These are phyloP conservation scores for Mythimna impura DNA, from an alignment of 2,888 invertebrate genomes.

Conservation along the genomic window DNA sequence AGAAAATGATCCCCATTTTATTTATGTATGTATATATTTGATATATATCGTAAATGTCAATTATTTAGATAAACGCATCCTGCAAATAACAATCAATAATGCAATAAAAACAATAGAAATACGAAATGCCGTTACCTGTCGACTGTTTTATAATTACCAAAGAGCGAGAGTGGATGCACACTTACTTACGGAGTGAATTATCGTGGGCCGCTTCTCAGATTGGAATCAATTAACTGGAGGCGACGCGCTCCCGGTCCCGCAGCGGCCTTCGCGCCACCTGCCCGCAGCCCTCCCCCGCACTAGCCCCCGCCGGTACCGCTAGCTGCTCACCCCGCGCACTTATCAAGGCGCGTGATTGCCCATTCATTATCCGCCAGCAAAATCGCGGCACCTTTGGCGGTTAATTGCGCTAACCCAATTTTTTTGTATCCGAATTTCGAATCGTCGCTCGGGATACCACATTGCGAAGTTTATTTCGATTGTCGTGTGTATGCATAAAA, in stretches of 20 bases:
- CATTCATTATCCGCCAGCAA: conserved; percentile 78
- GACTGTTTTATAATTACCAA: conserved; percentile 72
- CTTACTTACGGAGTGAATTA: conserved; percentile 81
- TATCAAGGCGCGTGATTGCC: conserved; percentile 79
- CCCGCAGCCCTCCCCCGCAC: conserved; percentile 63
- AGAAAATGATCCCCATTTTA: not conserved
- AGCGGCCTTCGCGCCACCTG: conserved; percentile 87
- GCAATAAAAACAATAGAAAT: conserved; percentile 58
- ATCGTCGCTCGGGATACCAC: conserved; percentile 56
- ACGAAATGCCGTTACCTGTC: conserved; percentile 72
- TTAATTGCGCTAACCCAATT: conserved; percentile 79
- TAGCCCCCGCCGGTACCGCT: conserved; percentile 55
- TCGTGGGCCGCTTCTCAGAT: conserved; percentile 82
- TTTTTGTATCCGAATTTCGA: conserved; percentile 65
- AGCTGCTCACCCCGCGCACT: conserved; percentile 66
- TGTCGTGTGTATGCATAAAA: conserved; percentile 45
- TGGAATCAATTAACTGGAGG: conserved; percentile 88
- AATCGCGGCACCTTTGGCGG: conserved; percentile 79
- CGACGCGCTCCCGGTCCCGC: conserved; percentile 81
- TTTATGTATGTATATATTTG: no score
- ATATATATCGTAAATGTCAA: not conserved
- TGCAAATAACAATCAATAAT: conserved; percentile 26
- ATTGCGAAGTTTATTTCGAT: conserved; percentile 62
- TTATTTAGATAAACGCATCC: conserved; percentile 19
- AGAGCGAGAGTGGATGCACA: conserved; percentile 76